These are phyloP conservation scores for Globia sparganii DNA, from an alignment of 2,888 invertebrate genomes.

Conservation along the genomic window DNA sequence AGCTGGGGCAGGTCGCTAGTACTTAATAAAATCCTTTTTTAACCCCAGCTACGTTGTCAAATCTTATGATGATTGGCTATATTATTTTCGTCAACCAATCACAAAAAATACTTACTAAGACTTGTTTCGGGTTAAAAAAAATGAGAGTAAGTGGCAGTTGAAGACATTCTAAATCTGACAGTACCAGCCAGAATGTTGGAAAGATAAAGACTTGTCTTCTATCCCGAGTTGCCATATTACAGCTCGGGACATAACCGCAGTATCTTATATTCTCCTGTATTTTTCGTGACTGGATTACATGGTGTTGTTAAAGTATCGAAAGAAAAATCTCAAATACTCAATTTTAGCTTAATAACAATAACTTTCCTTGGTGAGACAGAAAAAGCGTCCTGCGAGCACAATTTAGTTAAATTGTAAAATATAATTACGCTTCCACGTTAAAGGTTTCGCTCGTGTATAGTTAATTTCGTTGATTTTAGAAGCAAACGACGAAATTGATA, in stretches of 20 bases:
- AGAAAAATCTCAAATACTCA: constrained; percentile 57
- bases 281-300: background rate
- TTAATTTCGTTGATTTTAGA: constrained; percentile 35
- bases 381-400: constrained; percentile 70
- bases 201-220: background rate
- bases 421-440: constrained; percentile 55
- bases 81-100: background rate
- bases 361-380: constrained; percentile 44
- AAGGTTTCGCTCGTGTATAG: constrained; percentile 38
- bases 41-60: background rate
- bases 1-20: too few relatives aligned
- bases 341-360: constrained; percentile 26
- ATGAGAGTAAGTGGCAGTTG: background rate
- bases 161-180: background rate
- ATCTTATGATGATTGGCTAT: background rate
- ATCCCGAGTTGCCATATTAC: constrained; percentile 7
- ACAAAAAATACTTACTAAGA: background rate
- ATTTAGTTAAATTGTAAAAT: constrained; percentile 71
- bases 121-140: background rate
- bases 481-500: constrained; percentile 25
- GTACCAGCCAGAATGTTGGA: background rate
- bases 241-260: background rate
- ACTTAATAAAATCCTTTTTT: too few relatives aligned
- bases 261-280: background rate
- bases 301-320: constrained; percentile 24